These are phyloP conservation scores for Zosterops lateralis DNA, from an alignment of 2,113 vertebrate species.

Conservation along the genomic window DNA sequence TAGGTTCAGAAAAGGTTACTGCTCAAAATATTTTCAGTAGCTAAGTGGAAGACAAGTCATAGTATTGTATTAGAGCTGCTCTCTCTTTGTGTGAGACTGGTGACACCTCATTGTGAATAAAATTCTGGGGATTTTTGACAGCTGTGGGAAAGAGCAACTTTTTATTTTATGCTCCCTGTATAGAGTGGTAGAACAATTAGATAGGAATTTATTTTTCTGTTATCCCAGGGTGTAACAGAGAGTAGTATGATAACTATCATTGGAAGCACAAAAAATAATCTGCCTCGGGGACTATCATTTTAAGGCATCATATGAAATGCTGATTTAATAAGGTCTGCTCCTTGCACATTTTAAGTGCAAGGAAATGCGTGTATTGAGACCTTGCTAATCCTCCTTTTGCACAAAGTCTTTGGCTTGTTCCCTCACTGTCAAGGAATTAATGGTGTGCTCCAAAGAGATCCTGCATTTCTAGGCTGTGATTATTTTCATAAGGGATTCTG, in stretches of 20 bases:
- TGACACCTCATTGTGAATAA: neutral
- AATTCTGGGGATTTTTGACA: neutral
- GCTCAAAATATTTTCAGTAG: neutral
- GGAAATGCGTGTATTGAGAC: neutral
- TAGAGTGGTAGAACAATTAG: neutral
- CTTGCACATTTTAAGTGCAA: neutral
- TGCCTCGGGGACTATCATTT: neutral
- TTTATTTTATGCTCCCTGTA: neutral
- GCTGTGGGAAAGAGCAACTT: neutral
- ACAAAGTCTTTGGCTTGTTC: neutral
- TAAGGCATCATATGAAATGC: neutral
- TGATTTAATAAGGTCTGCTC: slow-evolving; percentile 24
- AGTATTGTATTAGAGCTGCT: neutral
- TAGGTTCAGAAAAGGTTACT: neutral
- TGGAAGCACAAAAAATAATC: neutral
- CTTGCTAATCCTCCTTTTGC: slow-evolving; percentile 41
- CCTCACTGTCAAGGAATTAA: slow-evolving; percentile 24
- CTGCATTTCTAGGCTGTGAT: neutral
- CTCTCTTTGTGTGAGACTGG: neutral
- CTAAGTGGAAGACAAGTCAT: neutral
- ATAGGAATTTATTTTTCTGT: neutral
- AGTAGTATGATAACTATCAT: neutral
- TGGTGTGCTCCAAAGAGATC: neutral
- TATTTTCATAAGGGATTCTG: slow-evolving; percentile 5
- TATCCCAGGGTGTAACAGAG: neutral